A percentile compares a stretch with the other conserved stretches of the same genome.
Conservation (phyloP, 2,797 vertebrate genomes). For the Emys orbicularis region DNA sequence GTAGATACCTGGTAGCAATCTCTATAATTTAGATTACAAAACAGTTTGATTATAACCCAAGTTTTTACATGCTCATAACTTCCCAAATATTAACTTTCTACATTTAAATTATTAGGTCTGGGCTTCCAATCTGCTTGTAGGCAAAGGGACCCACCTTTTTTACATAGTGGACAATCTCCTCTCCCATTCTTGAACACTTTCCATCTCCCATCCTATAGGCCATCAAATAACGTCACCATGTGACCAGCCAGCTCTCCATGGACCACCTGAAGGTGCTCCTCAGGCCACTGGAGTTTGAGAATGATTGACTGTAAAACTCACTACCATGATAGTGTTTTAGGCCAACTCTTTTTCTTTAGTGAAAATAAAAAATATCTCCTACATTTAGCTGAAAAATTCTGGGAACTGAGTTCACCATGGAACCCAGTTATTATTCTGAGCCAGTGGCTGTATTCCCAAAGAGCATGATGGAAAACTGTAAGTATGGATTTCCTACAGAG, state of each 20-base stretch:
- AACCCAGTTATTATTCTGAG: not conserved
- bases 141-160: not conserved
- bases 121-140: not conserved
- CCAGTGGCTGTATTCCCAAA: not conserved
- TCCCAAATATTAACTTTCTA: not conserved
- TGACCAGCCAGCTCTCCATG: not conserved
- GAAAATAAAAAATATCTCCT: not conserved
- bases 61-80: not conserved
- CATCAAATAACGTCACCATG: not conserved
- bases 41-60: not conserved
- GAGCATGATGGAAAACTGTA: not conserved
- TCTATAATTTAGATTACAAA: not conserved
- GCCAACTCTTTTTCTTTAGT: not conserved
- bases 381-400: not conserved
- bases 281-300: not conserved
- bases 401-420: not conserved
- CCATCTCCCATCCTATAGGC: not conserved
- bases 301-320: not conserved
- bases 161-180: not conserved
- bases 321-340: not conserved
- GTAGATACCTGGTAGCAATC: not conserved
- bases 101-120: not conserved
- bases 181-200: not conserved
- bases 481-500: not conserved
- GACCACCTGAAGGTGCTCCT: not conserved